Base-by-base conservation (phyloP, 2,113 vertebrate genomes). In the Phyllostomus hastatus region DNA sequence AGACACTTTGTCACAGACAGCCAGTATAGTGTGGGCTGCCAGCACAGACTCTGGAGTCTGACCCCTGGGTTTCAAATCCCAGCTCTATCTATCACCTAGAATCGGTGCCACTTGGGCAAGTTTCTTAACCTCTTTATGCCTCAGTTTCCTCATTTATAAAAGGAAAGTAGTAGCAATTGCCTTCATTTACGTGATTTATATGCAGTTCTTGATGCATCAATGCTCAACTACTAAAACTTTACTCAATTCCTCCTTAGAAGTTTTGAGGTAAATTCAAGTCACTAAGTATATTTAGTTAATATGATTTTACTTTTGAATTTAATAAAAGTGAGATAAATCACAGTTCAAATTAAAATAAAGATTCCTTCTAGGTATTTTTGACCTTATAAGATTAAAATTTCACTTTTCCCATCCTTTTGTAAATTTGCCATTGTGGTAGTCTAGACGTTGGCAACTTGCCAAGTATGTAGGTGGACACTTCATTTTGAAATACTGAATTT, bases 401-500 rank as follows among this genome's bases (percentile, higher is more conserved):
- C 73, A 1, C 96, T 91, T 94, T 94, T 73, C 33, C 9, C 64
- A 22, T 50, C 1, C 26, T 78, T 81, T 84, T 80, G 15, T 64
- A 64, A 92, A 90, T 86, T 94, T 89, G 28, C 66, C 50, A 91
- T 52, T 43, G 38, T 89, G 50, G 28, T 95, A 92, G 52, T 81
- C 7, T 72, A 48, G 11, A 87, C 41, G 52, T 91, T 93, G 83
- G 95, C 73, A 22, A 67, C 41, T 86, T 91, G 4, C 75, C 91
- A 90, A 64, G 10, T 88, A 82, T 83, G 80, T 94, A 96, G 64
- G 69, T 89, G 66, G 93, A 84, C 50, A 70, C 43, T 96, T 95
- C 75, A 33, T 84, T 97, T 96, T 92, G 54, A 88, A 95, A 94
- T 26, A 46, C 35, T 43, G 33, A 96, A 72, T 87, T 92, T 22